Conservation (phyloP, 2,888 invertebrate species). For the Carpatolechia fugitivella region DNA sequence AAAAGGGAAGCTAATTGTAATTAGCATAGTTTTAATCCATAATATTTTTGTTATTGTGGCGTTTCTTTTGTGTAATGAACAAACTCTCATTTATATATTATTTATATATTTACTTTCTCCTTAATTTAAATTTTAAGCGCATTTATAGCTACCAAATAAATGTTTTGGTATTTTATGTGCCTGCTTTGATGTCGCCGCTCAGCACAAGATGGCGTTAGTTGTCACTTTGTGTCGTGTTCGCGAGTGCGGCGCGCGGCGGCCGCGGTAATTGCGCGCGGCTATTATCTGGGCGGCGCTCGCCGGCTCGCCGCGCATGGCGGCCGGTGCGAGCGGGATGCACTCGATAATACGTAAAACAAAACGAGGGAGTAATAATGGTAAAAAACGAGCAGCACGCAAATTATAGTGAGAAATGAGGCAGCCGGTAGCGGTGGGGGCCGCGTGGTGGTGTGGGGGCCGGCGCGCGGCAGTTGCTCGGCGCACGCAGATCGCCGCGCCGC, state of each 20-base stretch:
- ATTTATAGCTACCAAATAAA: too few species aligned
- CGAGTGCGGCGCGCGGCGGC: slow-evolving; percentile 24
- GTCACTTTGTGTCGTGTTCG: slow-evolving; percentile 35
- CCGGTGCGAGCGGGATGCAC: slow-evolving; percentile 79
- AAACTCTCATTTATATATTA: too few species aligned
- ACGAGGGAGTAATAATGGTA: slow-evolving; percentile 80
- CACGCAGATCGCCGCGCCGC: slow-evolving; percentile 68
- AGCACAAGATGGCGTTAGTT: slow-evolving; percentile 65
- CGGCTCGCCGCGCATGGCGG: slow-evolving; percentile 72
- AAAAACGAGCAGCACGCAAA: slow-evolving; percentile 79
- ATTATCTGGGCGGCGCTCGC: slow-evolving; percentile 72
- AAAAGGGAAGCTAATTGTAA: too few species aligned
- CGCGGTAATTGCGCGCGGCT: slow-evolving; percentile 71
- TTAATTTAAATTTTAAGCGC: too few species aligned
- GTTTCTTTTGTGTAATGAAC: too few species aligned
- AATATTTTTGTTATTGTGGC: too few species aligned
- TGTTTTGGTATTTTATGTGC: neutral
- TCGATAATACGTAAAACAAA: slow-evolving; percentile 80
- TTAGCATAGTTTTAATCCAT: too few species aligned
- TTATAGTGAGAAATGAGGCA: slow-evolving; percentile 80
- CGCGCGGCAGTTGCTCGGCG: slow-evolving; percentile 60
- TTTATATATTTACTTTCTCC: too few species aligned
- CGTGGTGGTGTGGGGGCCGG: slow-evolving; percentile 57
- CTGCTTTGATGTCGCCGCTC: slow-evolving; percentile 38
- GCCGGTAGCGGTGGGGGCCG: slow-evolving; percentile 78